Percentiles rank a stretch among this genome's conserved stretches.
Conservation (phyloP, 2,888 invertebrate genomes). For the Machimus atricapillus region DNA sequence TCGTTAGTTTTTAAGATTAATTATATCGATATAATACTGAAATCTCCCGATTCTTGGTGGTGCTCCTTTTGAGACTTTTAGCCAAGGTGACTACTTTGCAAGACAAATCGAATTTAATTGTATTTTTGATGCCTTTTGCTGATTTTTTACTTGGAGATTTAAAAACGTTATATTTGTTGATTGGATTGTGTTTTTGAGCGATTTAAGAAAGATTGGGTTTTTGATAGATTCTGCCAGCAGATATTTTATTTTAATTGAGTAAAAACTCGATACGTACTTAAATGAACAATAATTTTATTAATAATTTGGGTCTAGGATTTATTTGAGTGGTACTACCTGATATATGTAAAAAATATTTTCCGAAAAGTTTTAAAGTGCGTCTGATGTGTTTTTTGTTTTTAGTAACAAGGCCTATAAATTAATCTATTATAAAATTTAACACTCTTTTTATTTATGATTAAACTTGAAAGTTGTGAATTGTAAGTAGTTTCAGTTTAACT, state of each 20-base stretch:
- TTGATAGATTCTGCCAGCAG: background rate
- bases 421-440: background rate
- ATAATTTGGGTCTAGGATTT: background rate
- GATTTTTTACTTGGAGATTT: background rate
- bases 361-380: background rate
- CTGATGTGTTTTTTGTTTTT: background rate
- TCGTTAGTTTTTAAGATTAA: background rate
- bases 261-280: background rate
- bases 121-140: background rate
- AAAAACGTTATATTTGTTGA: background rate
- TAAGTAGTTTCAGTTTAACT: background rate
- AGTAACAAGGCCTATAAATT: background rate
- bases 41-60: background rate
- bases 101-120: conserved; percentile 20
- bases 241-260: background rate
- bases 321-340: background rate
- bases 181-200: background rate
- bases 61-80: background rate
- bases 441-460: background rate
- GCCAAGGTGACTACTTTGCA: background rate
- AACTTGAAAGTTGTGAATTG: background rate
- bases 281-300: background rate
- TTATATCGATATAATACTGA: background rate
- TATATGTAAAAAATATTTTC: background rate
- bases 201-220: background rate